A percentile compares a stretch with the other conserved stretches of the same genome.
Evolutionary conservation across 92 coral and sea anemone genomes (phyloP).

Genomic region (Zoanthus sansibaricus): DNA sequence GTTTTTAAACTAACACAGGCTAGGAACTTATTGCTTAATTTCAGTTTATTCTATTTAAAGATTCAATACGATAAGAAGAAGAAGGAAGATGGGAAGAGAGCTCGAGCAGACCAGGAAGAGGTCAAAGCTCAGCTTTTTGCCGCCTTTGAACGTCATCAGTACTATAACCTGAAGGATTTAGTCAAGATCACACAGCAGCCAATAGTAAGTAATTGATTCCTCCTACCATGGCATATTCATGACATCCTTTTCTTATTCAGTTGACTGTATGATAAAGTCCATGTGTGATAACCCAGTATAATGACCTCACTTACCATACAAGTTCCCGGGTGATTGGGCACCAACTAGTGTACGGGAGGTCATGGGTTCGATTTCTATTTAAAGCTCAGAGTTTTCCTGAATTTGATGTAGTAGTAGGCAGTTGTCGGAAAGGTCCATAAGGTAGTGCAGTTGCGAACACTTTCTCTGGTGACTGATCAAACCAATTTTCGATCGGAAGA

Average conservation of each 20-base stretch:
- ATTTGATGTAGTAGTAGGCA: too few species aligned
- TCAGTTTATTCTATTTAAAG: slow-evolving; percentile 49
- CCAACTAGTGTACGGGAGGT: too few species aligned
- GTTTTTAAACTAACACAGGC: too few species aligned
- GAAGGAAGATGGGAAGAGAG: slow-evolving; percentile 96
- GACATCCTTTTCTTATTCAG: background rate
- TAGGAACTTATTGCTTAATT: background rate
- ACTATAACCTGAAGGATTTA: slow-evolving; percentile 93
- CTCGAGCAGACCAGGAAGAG: slow-evolving; percentile 89
- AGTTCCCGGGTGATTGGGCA: too few species aligned
- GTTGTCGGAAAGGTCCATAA: too few species aligned
- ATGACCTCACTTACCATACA: too few species aligned
- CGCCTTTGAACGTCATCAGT: slow-evolving; percentile 99
- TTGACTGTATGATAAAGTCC: background rate
- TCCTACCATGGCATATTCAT: background rate
- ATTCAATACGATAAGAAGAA: slow-evolving; percentile 91
- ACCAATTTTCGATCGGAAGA: too few species aligned
- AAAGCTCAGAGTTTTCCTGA: too few species aligned
- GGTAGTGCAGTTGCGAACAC: too few species aligned
- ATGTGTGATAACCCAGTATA: background rate
- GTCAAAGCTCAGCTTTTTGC: slow-evolving; percentile 89
- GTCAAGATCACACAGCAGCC: slow-evolving; percentile 94
- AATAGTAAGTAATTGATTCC: slow-evolving; percentile 67
- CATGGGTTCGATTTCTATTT: too few species aligned
- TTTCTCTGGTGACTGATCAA: too few species aligned